These are phyloP conservation scores for Drosophila erecta DNA, from an alignment of 1,140 invertebrate species.

Conservation along the genomic window DNA sequence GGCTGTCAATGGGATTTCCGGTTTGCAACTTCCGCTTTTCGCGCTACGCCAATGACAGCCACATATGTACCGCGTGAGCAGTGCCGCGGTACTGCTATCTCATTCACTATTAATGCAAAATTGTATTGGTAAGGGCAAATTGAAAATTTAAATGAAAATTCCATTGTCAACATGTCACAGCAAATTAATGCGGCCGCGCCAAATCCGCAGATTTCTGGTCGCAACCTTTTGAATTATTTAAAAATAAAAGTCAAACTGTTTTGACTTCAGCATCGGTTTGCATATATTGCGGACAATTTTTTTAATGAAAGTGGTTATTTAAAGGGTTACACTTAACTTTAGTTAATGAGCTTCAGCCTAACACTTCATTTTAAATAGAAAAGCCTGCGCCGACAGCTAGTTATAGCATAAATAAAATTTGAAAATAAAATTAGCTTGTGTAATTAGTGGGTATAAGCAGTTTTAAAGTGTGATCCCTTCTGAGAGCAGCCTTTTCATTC, in stretches of 20 bases:
- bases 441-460: neutral
- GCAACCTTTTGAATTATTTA: conserved; percentile 40
- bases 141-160: conserved; percentile 56
- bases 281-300: neutral
- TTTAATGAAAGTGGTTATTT: neutral
- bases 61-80: conserved; percentile 15
- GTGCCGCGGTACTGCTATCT: conserved; percentile 27
- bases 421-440: neutral
- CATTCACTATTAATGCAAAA: conserved; percentile 55
- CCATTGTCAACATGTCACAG: conserved; percentile 40
- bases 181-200: conserved; percentile 38
- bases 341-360: conserved; percentile 13
- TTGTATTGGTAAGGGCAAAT: conserved; percentile 35
- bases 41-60: conserved; percentile 50
- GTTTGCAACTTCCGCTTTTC: conserved; percentile 70
- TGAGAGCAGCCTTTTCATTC: neutral
- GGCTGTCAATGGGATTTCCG: conserved; percentile 76
- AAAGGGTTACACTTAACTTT: conserved; percentile 11
- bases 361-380: neutral
- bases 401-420: neutral
- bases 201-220: conserved; percentile 49
- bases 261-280: conserved; percentile 3
- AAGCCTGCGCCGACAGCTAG: neutral
- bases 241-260: conserved; percentile 31
- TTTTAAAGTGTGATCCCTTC: neutral